Base-by-base conservation (phyloP, 2,888 invertebrate species). In the Leptopterna dolabrata region DNA sequence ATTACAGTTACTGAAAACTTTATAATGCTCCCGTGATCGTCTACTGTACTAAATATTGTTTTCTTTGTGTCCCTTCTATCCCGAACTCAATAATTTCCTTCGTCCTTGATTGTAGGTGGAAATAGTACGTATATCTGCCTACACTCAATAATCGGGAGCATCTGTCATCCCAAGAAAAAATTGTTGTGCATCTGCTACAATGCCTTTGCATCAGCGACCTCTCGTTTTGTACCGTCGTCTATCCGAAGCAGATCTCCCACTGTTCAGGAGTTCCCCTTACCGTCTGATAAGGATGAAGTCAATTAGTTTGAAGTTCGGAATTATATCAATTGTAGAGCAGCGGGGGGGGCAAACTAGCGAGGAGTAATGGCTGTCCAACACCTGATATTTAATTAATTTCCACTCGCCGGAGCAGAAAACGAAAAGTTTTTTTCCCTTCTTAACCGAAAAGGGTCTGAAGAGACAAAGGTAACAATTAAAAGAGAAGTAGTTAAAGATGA, bases 321-420 rank as follows among this genome's bases (percentile, higher is more conserved):
- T 63, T 63, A 63, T 63, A 63, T 63, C 63, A 63, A 24, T 63
- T n/a, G 63, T 24, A 27, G 63, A 24, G 19, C 3, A 63, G 63
- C 63, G 63, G 63, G 63, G 63, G n/a, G 24, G 24, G 63, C 63
- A 63, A 63, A 63, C 63, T 19, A 63, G 63, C 19, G 24, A 63
- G 63, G 63, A 63, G 63, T 63, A 63, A 63, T 63, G 27, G 63
- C 63, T 63, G 9, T 24, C 24, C 63, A 24, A 63, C 63, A 63
- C 63, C 63, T 63, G 63, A 63, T 63, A 63, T 63, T 63, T 63
- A 63, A 63, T 63, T 63, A 63, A 63, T 63, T 63, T 63, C 63
- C 24, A 63, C 63, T 63, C 63, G 63, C 13, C 24, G 63, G 27
- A 63, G 63, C 63, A 63, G 63, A 63, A 63, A 63, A 63, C 63